Percentiles rank a stretch among this genome's conserved stretches.
Evolutionary conservation across 2,113 vertebrate genomes (phyloP).

Genomic region (Corvus moneduloides): DNA sequence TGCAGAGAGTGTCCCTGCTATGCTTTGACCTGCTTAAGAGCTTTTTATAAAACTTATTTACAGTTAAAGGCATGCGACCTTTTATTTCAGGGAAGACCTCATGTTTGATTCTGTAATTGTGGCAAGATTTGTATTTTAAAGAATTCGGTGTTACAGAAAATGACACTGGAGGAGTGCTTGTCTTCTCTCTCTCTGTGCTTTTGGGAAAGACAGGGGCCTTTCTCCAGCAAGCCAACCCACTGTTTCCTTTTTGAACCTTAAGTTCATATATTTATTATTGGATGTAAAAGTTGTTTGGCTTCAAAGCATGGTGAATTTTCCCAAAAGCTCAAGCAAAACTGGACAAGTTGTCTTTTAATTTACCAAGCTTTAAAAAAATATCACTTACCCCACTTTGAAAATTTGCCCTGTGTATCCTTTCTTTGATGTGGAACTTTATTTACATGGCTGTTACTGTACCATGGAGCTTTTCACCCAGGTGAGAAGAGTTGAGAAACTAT

Average conservation of each 20-base stretch:
- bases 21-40: slow-evolving; percentile 12
- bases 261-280: neutral
- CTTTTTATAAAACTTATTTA: slow-evolving; percentile 18
- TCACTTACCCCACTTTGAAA: neutral
- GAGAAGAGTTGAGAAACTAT: neutral
- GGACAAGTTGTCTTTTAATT: neutral
- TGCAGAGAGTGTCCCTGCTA: neutral
- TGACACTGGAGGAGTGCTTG: neutral
- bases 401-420: neutral
- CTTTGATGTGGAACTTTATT: neutral
- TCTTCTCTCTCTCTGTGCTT: neutral
- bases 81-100: slow-evolving; percentile 5
- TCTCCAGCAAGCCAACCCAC: neutral
- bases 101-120: neutral
- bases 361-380: neutral
- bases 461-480: neutral
- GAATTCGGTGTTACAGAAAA: neutral
- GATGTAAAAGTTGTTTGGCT: neutral
- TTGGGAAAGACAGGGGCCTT: neutral
- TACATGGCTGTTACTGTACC: neutral
- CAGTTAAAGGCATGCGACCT: neutral
- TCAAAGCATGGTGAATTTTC: neutral
- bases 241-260: neutral
- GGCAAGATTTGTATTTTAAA: neutral
- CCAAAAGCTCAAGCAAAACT: neutral